phyloP scores from a whole-genome alignment of 2,797 vertebrate species.

The Coregonus ussuriensis region DNA sequence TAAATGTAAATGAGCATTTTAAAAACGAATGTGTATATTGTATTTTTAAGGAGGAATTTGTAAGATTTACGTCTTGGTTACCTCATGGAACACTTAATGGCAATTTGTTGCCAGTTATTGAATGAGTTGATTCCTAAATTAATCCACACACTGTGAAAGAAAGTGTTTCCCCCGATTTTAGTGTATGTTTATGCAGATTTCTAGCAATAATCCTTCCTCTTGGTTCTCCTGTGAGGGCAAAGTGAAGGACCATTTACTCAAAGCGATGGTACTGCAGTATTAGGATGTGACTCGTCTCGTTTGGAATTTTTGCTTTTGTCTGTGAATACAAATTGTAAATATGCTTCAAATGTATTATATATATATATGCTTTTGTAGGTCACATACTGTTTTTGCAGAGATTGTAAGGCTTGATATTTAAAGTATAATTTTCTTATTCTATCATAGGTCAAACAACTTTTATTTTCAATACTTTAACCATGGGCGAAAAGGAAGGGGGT shows the following conservation, averaged over 20 bases:
- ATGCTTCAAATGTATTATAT: conserved; percentile 83
- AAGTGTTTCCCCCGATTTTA: conserved; percentile 43
- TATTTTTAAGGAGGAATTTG: conserved; percentile 43
- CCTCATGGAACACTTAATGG: conserved; percentile 16
- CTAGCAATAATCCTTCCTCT: conserved; percentile 85
- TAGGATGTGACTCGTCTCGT: conserved; percentile 77
- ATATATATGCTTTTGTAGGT: conserved; percentile 89
- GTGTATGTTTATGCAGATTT: conserved; percentile 74
- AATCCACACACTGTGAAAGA: conserved; percentile 37
- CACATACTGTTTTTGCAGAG: conserved; percentile 92
- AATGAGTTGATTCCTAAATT: conserved; percentile 34
- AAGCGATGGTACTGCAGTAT: conserved; percentile 86
- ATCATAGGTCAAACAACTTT: conserved; percentile 70
- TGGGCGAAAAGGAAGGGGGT: conserved; percentile 49
- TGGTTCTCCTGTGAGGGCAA: conserved; percentile 68
- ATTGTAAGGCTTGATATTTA: conserved; percentile 95
- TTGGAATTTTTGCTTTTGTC: conserved; percentile 66
- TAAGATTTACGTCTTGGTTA: conserved; percentile 49
- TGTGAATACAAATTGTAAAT: conserved; percentile 95
- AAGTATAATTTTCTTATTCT: conserved; percentile 77
- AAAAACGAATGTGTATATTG: conserved; percentile 27
- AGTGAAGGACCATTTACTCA: conserved; percentile 69
- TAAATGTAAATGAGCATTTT: conserved; percentile 34
- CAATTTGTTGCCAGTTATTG: conserved; percentile 20
- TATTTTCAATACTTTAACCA: conserved; percentile 65